Conservation (phyloP, 2,797 vertebrate genomes). For the Meda fulgida region DNA sequence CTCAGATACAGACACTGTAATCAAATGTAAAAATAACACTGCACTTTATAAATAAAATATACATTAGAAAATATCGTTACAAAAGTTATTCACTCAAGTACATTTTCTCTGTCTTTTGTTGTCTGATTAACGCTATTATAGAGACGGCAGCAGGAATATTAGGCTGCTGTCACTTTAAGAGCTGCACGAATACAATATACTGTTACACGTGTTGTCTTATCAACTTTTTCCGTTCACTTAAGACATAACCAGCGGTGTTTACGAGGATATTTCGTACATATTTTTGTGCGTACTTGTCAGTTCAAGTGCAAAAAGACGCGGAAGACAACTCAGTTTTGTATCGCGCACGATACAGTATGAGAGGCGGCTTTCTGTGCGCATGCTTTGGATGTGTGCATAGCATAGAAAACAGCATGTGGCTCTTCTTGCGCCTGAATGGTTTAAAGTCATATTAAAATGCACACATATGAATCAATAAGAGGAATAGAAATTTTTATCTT, state of each 20-base stretch:
- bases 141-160: not conserved
- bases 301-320: not conserved
- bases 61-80: not conserved
- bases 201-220: not conserved
- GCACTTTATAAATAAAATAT: not conserved
- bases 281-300: too few relatives aligned
- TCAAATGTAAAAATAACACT: not conserved
- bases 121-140: not conserved
- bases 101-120: not conserved
- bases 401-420: too few relatives aligned
- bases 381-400: too few relatives aligned
- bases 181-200: not conserved
- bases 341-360: not conserved
- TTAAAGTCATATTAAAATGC: not conserved
- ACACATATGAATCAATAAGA: not conserved
- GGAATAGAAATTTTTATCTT: not conserved
- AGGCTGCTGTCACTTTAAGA: not conserved
- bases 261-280: not conserved
- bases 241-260: not conserved
- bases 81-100: not conserved
- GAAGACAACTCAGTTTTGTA: not conserved
- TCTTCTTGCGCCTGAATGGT: not conserved
- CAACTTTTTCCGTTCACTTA: not conserved
- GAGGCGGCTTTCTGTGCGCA: too few relatives aligned
- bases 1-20: not conserved